These are phyloP conservation scores for Nycticryphes semicollaris DNA, from an alignment of 2,113 vertebrate species.

Conservation along the genomic window DNA sequence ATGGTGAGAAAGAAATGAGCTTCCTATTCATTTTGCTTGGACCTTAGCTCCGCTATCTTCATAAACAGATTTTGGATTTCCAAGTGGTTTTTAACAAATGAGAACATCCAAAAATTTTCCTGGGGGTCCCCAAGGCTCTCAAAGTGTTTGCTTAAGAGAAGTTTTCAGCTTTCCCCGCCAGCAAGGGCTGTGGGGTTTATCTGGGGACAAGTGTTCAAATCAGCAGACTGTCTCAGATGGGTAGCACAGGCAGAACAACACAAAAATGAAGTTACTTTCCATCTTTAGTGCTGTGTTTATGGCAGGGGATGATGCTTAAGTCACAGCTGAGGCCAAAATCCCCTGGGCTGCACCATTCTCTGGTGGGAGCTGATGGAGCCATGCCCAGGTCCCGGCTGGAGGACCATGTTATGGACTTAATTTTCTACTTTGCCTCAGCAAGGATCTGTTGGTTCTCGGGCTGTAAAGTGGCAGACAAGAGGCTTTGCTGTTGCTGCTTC, in stretches of 20 bases:
- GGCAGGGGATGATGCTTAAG: not conserved
- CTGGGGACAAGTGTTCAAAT: not conserved
- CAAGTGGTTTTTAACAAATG: not conserved
- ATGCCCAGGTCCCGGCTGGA: not conserved
- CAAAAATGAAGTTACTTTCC: not conserved
- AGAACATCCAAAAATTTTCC: not conserved
- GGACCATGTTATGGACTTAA: not conserved
- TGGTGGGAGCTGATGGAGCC: not conserved
- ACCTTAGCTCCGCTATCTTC: not conserved
- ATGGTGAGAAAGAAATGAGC: conserved; percentile 21
- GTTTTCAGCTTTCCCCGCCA: not conserved
- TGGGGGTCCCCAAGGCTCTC: not conserved
- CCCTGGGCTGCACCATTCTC: not conserved
- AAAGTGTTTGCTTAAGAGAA: not conserved
- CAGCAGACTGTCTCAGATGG: not conserved
- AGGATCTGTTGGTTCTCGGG: not conserved
- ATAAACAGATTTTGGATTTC: conserved; percentile 29
- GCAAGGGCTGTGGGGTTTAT: not conserved
- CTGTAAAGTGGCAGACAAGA: not conserved
- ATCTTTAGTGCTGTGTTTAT: not conserved
- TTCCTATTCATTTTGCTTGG: conserved; percentile 32
- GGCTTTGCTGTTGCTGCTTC: not conserved
- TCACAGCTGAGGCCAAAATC: not conserved
- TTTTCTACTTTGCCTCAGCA: not conserved
- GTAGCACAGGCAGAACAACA: not conserved